phyloP scores from a whole-genome alignment of 2,888 invertebrate genomes.

The Eugnorisma glareosa region DNA sequence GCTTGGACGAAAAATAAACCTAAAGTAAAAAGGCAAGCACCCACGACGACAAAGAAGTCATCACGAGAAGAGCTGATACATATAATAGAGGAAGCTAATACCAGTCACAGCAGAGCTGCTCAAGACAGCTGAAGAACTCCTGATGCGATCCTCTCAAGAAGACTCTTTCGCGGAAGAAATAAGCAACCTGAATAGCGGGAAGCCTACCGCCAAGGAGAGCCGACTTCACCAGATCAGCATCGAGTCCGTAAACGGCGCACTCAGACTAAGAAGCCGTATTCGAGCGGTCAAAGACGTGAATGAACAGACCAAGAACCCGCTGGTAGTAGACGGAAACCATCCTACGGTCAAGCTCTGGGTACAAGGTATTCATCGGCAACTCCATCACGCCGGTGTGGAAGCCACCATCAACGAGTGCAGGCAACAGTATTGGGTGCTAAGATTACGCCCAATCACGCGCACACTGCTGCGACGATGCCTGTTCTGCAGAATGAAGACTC shows the following conservation, averaged over 20 bases:
- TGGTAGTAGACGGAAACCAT: neutral
- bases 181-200: neutral
- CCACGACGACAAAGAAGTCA: neutral
- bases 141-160: neutral
- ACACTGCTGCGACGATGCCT: neutral
- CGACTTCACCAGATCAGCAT: neutral
- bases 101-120: neutral
- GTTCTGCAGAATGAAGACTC: neutral
- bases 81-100: neutral
- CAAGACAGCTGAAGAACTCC: neutral
- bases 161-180: neutral
- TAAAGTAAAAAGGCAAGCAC: neutral
- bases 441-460: too few species aligned
- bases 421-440: too few species aligned
- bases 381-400: constrained; percentile 1
- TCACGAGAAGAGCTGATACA: too few species aligned
- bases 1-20: neutral
- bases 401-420: neutral
- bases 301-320: neutral
- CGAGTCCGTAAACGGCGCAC: neutral
- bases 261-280: neutral
- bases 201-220: neutral
- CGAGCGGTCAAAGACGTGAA: neutral
- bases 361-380: neutral
- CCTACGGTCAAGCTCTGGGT: neutral